Evolutionary conservation across 2,797 vertebrate species (phyloP).

Genomic region (Hypotaenidia okinawae): DNA sequence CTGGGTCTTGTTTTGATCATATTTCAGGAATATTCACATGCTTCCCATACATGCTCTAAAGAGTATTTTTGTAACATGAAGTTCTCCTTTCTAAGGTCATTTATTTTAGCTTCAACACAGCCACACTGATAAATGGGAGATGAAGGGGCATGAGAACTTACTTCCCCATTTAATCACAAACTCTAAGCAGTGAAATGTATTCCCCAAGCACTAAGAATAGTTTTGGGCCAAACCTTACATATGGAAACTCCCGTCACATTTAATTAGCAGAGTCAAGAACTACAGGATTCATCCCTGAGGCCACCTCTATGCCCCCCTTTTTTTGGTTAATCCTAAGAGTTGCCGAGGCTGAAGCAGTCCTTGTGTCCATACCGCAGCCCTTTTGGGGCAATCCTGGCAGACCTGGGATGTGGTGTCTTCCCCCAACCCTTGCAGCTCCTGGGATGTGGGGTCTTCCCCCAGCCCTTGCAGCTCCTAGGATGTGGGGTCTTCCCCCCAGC

Average conservation of each 20-base stretch:
- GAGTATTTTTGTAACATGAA: constrained; percentile 7
- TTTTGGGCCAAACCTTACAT: not conserved
- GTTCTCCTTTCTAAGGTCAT: constrained; percentile 23
- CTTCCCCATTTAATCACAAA: not conserved
- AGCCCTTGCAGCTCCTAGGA: not conserved
- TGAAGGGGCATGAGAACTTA: not conserved
- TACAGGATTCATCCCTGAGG: not conserved
- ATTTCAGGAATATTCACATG: constrained; percentile 30
- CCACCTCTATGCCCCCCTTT: not conserved
- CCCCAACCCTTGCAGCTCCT: not conserved
- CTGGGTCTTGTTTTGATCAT: constrained; percentile 43
- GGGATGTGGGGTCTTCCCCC: no score
- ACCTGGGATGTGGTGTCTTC: not conserved
- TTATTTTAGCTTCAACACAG: not conserved
- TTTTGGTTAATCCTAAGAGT: not conserved
- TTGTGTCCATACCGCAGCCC: accelerated
- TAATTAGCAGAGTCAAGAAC: not conserved
- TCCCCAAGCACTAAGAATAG: not conserved
- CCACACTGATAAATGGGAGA: not conserved
- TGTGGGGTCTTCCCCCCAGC: not conserved
- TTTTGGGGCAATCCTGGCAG: not conserved
- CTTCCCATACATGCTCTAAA: not conserved
- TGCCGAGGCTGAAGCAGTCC: not conserved
- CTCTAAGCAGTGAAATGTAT: not conserved
- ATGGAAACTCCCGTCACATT: not conserved